Percentiles rank a stretch among this genome's conserved stretches.
phyloP scores from a whole-genome alignment of 2,888 invertebrate genomes.

The Plusia festucae region DNA sequence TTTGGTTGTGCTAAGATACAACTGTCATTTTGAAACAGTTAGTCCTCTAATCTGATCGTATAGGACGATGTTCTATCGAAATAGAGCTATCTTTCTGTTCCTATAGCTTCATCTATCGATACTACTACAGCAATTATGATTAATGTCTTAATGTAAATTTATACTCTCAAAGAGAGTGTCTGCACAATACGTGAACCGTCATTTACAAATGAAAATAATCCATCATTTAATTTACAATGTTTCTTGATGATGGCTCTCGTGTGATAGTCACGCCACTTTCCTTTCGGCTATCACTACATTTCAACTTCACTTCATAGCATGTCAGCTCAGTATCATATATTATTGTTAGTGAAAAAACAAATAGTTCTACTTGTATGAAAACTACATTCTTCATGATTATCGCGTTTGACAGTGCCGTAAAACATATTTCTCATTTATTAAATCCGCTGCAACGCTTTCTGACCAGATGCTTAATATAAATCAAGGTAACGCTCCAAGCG shows the following conservation, averaged over 20 bases:
- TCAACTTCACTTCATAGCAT: slow-evolving; percentile 35
- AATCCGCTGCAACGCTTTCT: slow-evolving; percentile 75
- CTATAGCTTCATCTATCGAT: too few species aligned
- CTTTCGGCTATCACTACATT: slow-evolving; percentile 26
- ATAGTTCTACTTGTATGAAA: slow-evolving; percentile 49
- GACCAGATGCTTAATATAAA: slow-evolving; percentile 71
- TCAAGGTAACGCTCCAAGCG: slow-evolving; percentile 59
- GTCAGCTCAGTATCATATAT: slow-evolving; percentile 30
- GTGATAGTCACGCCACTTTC: slow-evolving; percentile 44
- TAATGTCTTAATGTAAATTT: too few species aligned
- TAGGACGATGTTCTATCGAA: too few species aligned
- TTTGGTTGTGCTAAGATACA: too few species aligned
- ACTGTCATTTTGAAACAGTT: too few species aligned
- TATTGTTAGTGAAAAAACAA: slow-evolving; percentile 46
- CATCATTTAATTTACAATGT: not conserved
- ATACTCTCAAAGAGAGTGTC: not conserved
- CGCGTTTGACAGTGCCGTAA: slow-evolving; percentile 54
- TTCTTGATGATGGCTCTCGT: slow-evolving; percentile 17
- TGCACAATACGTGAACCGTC: not conserved
- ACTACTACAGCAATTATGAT: too few species aligned
- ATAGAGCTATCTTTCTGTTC: too few species aligned
- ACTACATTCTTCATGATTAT: slow-evolving; percentile 48
- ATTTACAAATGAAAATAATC: not conserved
- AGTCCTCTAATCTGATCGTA: too few species aligned
- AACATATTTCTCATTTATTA: slow-evolving; percentile 64